A percentile compares a stretch with the other conserved stretches of the same genome.
Evolutionary conservation across 1,140 invertebrate species (phyloP).

Genomic region (Aricia agestis): DNA sequence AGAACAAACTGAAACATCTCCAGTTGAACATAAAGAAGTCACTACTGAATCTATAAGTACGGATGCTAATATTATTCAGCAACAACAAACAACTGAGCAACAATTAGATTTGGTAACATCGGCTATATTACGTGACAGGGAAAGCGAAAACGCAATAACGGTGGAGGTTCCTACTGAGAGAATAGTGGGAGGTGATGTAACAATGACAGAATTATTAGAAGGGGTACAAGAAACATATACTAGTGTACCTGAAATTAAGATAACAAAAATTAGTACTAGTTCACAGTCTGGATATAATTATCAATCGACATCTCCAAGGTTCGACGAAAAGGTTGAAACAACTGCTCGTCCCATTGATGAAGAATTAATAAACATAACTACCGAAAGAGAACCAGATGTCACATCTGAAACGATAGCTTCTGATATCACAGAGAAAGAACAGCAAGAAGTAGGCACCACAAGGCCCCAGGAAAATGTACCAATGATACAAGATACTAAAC

Average conservation of each 20-base stretch:
- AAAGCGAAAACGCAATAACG: not conserved
- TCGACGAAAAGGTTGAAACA: not conserved
- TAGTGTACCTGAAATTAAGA: conserved; percentile 11
- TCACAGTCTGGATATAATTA: not conserved
- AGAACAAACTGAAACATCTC: conserved; percentile 15
- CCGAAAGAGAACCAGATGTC: not conserved
- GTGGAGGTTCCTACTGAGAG: not conserved
- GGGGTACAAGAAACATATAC: conserved; percentile 2
- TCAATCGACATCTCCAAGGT: not conserved
- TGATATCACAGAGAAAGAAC: not conserved
- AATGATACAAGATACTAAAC: not conserved
- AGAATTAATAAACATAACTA: not conserved
- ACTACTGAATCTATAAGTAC: not conserved
- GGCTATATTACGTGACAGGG: not conserved
- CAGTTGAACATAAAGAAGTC: not conserved
- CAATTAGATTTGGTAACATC: not conserved
- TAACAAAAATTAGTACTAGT: not conserved
- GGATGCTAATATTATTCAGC: not conserved
- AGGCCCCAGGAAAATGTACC: not conserved
- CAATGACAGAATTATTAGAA: not conserved
- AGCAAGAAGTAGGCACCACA: not conserved
- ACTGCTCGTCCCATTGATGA: not conserved
- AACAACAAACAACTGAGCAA: not conserved
- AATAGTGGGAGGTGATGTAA: not conserved
- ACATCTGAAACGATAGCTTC: not conserved